Percentiles rank a stretch among this genome's conserved stretches.
Conservation (phyloP, 2,888 invertebrate genomes). For the Diploptera punctata region DNA sequence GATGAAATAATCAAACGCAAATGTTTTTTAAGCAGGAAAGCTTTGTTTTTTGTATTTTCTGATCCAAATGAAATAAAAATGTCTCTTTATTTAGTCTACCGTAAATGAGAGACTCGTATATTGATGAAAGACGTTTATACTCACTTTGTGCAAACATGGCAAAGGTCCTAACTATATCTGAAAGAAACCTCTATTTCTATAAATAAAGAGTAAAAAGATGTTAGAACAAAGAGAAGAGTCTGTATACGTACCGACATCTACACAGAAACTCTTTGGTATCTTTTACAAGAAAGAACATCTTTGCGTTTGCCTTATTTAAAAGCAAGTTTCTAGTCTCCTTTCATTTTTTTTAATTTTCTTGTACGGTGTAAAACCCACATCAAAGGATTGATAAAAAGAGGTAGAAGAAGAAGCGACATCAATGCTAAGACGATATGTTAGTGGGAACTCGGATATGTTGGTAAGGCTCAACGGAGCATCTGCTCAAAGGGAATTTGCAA, state of each 20-base stretch:
- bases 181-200: slow-evolving; percentile 8
- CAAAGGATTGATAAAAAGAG: slow-evolving; percentile 34
- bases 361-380: slow-evolving; percentile 39
- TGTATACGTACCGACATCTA: not conserved
- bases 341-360: slow-evolving; percentile 37
- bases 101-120: not conserved
- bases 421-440: slow-evolving; percentile 32
- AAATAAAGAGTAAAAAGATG: not conserved
- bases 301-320: slow-evolving; percentile 30
- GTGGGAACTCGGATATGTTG: slow-evolving; percentile 23
- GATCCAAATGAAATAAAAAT: no score
- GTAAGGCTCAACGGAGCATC: slow-evolving; percentile 22
- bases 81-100: no score
- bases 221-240: slow-evolving; percentile 3
- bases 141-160: not conserved
- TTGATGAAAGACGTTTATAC: not conserved
- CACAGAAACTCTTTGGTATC: slow-evolving; percentile 12
- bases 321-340: slow-evolving; percentile 28
- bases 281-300: slow-evolving; percentile 1
- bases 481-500: slow-evolving; percentile 37
- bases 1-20: no score
- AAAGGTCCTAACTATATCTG: not conserved
- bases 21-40: no score
- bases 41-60: no score
- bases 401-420: slow-evolving; percentile 32